Conservation (phyloP, 2,113 vertebrate species). For the Azemiops feae region DNA sequence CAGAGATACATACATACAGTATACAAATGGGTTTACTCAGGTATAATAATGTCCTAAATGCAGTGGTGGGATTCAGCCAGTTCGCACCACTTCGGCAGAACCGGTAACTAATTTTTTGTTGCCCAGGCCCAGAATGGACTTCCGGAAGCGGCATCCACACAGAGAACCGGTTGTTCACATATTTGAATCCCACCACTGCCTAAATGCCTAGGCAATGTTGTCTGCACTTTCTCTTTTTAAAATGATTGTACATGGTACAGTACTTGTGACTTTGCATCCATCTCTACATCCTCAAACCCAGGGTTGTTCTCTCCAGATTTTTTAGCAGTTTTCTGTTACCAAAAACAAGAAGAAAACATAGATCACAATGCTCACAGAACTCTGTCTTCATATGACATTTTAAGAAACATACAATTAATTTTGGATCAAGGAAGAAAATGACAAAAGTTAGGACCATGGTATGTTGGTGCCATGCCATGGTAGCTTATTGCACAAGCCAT, state of each 20-base stretch:
- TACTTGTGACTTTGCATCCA: slow-evolving; percentile 7
- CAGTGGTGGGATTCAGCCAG: no score
- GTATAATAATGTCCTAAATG: background rate
- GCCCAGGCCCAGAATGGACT: no score
- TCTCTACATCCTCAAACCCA: slow-evolving; percentile 12
- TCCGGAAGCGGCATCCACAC: no score
- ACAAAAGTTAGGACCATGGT: background rate
- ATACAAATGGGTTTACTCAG: background rate
- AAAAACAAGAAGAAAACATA: background rate
- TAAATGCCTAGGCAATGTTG: background rate
- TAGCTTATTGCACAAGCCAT: background rate
- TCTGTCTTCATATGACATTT: background rate
- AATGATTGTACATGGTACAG: background rate
- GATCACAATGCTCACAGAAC: background rate
- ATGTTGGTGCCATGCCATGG: background rate
- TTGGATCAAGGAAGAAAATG: background rate
- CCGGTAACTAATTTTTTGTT: no score
- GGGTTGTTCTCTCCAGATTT: background rate
- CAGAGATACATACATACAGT: background rate
- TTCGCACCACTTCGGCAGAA: no score
- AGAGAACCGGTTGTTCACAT: no score
- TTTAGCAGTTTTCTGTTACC: background rate
- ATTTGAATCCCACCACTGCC: no score
- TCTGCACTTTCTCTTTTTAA: background rate
- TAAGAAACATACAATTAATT: background rate